Evolutionary conservation across 2,113 vertebrate species (phyloP), one percentile per base, ranked within the genome.

Genomic region (Notechis scutatus): DNA sequence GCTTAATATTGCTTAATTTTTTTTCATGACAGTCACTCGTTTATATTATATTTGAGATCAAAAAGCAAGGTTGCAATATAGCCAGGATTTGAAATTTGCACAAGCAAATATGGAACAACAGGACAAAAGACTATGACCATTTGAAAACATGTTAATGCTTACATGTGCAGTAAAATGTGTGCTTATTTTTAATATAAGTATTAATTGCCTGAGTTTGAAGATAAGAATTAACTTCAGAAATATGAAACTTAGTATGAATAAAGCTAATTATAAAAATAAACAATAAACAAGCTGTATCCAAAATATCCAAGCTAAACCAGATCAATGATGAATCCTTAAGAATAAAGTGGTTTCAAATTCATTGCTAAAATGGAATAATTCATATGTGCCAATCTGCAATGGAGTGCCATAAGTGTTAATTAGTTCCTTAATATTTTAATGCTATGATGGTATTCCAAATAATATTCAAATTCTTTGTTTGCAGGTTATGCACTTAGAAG

Each of bases 401-500:
- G 42, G 42, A n/a, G 5, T 47, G 23, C 56, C 24, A 3, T 23
- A 47, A 55, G 6, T 29, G 39, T 57, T 12, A 81, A 55, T 0
- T 24, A 34, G 20, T 85, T 26, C 10, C 20, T 69, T 85, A 61
- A 55, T 85, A 42, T 14, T 26, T 47, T 42, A 45, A 47, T 92
- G 52, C 11, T 0, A 45, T 0, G 3, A 54, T 29, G 45, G 9
- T 5, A 20, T 1, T 52, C 56, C 26, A 74, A 93, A 81, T 34
- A 45, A 0, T 20, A 61, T 90, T 8, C 15, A 0, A 34, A 0
- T 87, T 95, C 47, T 12, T 0, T 95, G 90, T 94, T 96, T 96
- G 64, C 95, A 99, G 99, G 99, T 99, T 93, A 99, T 99, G 96
- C 98, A 99, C 74, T 97, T 99, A 93, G 99, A 99, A 97, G 99